Base-by-base conservation (phyloP, 2,797 vertebrate species). In the Hipposideros larvatus region DNA sequence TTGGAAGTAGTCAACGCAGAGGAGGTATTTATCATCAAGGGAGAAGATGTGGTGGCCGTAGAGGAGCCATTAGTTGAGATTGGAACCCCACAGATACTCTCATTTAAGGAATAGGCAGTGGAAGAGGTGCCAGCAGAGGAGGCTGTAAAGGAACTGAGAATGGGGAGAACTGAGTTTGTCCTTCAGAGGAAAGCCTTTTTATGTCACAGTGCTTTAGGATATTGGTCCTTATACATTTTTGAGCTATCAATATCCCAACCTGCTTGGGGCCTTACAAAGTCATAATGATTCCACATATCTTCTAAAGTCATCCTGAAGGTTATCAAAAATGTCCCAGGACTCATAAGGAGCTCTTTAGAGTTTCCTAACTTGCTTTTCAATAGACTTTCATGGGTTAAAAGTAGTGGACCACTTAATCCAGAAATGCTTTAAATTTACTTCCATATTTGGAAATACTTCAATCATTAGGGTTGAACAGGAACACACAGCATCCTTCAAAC, bases 381-480 rank as follows among this genome's bases (percentile, higher is more conserved):
- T 95, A 48, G 59, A 79, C 75, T 90, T 91, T 21, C 26, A 48
- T 43, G 66, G 66, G 91, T 97, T 95, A 96, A 96, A 96, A 96
- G 79, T 90, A 95, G 19, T 68, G 21, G 79, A 80, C 46, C 34
- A 24, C 34, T 93, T 94, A 70, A 91, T 85, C 48, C 46, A 82
- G 57, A 84, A 93, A 70, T 2, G 43, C 28, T 68, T 88, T 80
- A 5, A 92, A 92, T 95, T 85, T 96, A 79, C 88, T 94, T 90
- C 89, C 83, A 26, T 90, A 83, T 96, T 97, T 90, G 63, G 94
- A 96, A 96, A 92, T 87, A 70, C 94, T 87, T 97, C 93, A 84
- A 24, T 94, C 94, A 79, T 93, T 85, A 86, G 46, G 31, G 57
- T 43, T 82, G 83, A 94, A 83, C 83, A 82, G 89, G 84, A 95